Evolutionary conservation across 1,140 invertebrate species (phyloP).

Genomic region (Sminthurinus signatus): DNA sequence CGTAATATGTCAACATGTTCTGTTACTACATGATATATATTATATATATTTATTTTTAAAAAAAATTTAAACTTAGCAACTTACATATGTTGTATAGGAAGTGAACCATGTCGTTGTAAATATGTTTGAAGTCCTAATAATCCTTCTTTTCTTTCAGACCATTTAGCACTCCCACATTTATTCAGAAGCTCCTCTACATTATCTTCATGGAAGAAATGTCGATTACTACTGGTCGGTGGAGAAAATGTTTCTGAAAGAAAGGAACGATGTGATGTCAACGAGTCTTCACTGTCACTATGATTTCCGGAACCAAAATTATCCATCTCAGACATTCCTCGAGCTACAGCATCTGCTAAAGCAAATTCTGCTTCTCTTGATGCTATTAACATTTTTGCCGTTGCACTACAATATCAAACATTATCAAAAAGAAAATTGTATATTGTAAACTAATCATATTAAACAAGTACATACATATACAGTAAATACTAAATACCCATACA

Average conservation of each 20-base stretch:
- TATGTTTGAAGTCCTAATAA: conserved; percentile 34
- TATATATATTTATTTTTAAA: too few relatives aligned
- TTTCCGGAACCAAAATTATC: conserved; percentile 34
- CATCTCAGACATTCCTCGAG: conserved; percentile 31
- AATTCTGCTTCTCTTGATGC: conserved; percentile 39
- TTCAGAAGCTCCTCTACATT: conserved; percentile 40
- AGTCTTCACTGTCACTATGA: conserved; percentile 42
- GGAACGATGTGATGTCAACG: conserved; percentile 34
- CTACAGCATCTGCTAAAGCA: conserved; percentile 29
- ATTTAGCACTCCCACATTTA: conserved; percentile 41
- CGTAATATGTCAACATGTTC: too few relatives aligned
- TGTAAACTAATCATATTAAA: too few relatives aligned
- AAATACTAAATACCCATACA: too few relatives aligned
- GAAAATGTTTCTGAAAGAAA: conserved; percentile 37
- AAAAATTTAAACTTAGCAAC: too few relatives aligned
- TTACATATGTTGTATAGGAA: conserved; percentile 37
- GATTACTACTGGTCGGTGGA: conserved; percentile 30
- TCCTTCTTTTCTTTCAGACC: conserved; percentile 41
- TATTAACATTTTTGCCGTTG: conserved; percentile 35
- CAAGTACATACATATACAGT: too few relatives aligned
- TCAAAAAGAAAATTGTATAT: too few relatives aligned
- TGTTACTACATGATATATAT: too few relatives aligned
- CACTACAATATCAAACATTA: conserved; percentile 12
- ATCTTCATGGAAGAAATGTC: conserved; percentile 38
- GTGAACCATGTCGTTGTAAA: conserved; percentile 34